Percentiles rank a stretch among this genome's conserved stretches.
Evolutionary conservation across 2,113 vertebrate genomes (phyloP).

Genomic region (Sialia sialis): DNA sequence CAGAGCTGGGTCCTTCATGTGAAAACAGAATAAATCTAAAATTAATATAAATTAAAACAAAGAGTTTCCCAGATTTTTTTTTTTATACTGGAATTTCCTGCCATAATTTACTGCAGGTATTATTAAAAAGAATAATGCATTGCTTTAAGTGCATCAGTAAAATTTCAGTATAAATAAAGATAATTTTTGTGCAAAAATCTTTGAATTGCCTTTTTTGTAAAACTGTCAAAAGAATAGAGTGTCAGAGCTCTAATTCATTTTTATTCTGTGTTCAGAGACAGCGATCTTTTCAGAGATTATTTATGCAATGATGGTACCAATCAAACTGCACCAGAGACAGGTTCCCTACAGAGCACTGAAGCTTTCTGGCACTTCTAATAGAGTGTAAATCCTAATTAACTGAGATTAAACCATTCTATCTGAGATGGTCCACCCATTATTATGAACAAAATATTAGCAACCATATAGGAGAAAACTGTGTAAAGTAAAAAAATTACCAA

Average conservation of each 20-base stretch:
- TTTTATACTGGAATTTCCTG: neutral
- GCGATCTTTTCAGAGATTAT: slow-evolving; percentile 29
- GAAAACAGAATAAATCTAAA: slow-evolving; percentile 39
- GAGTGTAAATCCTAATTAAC: slow-evolving; percentile 21
- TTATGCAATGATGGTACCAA: slow-evolving; percentile 47
- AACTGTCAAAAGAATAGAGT: slow-evolving; percentile 1
- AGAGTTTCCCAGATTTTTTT: neutral
- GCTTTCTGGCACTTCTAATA: slow-evolving; percentile 34
- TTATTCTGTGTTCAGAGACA: slow-evolving; percentile 32
- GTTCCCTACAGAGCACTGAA: slow-evolving; percentile 3
- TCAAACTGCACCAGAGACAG: slow-evolving; percentile 24
- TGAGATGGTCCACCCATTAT: neutral
- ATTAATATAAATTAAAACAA: slow-evolving; percentile 4
- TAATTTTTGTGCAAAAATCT: neutral
- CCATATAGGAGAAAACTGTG: neutral
- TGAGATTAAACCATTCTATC: slow-evolving; percentile 22
- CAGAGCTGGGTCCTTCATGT: neutral
- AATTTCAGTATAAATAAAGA: slow-evolving; percentile 1
- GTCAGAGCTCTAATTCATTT: slow-evolving; percentile 28
- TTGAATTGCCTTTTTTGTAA: slow-evolving; percentile 37
- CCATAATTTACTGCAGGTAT: neutral
- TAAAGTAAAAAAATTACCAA: neutral
- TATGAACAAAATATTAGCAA: slow-evolving; percentile 5
- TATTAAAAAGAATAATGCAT: neutral
- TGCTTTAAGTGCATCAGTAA: slow-evolving; percentile 25